Conservation (phyloP, 2,888 invertebrate genomes). For the Tetranychus piercei region DNA sequence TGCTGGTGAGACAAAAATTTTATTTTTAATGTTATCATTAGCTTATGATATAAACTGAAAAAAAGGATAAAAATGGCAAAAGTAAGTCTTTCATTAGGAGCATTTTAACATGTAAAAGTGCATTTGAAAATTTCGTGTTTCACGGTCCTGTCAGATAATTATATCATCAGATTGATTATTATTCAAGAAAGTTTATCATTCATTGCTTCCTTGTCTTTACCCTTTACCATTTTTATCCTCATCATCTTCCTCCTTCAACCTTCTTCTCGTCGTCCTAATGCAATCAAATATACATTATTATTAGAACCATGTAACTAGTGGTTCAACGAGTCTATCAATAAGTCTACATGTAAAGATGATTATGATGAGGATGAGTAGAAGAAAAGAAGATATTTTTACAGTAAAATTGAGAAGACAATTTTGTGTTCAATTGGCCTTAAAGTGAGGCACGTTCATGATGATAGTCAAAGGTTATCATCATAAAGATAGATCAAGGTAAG, state of each 20-base stretch:
- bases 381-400: no score
- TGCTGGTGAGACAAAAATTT: no score
- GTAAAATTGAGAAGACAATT: not conserved
- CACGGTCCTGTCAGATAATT: not conserved
- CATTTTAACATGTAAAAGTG: not conserved
- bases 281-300: no score
- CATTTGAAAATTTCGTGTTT: not conserved
- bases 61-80: no score
- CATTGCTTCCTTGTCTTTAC: not conserved
- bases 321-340: no score
- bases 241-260: not conserved
- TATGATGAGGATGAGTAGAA: no score
- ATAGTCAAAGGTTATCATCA: not conserved
- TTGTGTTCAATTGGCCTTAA: not conserved
- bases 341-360: no score
- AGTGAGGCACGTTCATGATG: not conserved
- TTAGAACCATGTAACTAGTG: no score
- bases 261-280: not conserved
- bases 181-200: not conserved
- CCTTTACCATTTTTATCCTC: not conserved
- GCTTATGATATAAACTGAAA: no score
- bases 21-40: no score
- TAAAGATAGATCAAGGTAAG: no score
- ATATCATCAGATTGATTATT: not conserved
- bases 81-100: no score